Percentiles rank a stretch among this genome's conserved stretches.
Evolutionary conservation across 2,797 vertebrate genomes (phyloP).

Genomic region (Basileuterus tristriatus): DNA sequence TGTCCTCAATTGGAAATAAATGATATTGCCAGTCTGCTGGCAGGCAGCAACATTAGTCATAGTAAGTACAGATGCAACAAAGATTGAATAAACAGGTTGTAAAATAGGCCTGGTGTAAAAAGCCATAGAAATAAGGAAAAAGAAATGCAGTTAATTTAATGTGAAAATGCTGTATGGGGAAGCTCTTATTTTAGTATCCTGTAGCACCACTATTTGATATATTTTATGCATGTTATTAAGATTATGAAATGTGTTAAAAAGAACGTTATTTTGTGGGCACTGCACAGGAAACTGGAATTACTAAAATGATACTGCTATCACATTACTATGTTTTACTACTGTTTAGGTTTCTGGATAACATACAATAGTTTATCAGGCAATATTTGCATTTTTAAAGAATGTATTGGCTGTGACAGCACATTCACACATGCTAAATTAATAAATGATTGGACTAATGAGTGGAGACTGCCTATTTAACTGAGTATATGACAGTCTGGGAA

Average conservation of each 20-base stretch:
- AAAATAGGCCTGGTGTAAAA: conserved; percentile 5
- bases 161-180: not conserved
- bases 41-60: conserved; percentile 29
- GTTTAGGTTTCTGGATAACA: not conserved
- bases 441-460: not conserved
- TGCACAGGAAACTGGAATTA: not conserved
- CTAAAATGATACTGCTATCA: not conserved
- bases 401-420: not conserved
- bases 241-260: not conserved
- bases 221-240: not conserved
- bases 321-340: not conserved
- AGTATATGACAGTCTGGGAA: not conserved
- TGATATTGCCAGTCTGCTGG: conserved; percentile 10
- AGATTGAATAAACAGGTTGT: conserved; percentile 23
- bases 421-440: not conserved
- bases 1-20: conserved; percentile 29
- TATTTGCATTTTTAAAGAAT: not conserved
- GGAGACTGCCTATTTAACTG: not conserved
- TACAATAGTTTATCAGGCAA: not conserved
- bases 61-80: conserved; percentile 49
- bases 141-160: not conserved
- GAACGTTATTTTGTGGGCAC: not conserved
- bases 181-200: not conserved
- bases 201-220: not conserved
- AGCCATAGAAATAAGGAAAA: not conserved